Evolutionary conservation across 2,113 vertebrate species (phyloP).

Genomic region (Heptranchias perlo): DNA sequence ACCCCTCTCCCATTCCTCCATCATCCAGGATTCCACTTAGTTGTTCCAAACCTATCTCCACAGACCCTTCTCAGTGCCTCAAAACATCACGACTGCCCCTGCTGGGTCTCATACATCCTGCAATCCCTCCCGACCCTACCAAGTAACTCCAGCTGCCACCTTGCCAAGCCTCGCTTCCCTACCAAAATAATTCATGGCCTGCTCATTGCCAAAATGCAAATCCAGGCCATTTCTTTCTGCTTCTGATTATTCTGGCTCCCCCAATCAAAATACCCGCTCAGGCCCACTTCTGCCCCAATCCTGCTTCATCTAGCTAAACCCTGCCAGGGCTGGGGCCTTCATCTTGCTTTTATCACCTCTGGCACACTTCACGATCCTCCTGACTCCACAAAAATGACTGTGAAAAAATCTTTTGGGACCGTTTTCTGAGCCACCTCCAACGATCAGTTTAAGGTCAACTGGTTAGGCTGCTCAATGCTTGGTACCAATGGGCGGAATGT

Average conservation of each 20-base stretch:
- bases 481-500: not conserved
- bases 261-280: not conserved
- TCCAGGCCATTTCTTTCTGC: not conserved
- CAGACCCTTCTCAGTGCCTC: not conserved
- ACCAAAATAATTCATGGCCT: not conserved
- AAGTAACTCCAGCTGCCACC: not conserved
- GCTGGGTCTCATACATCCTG: not conserved
- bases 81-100: not conserved
- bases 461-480: not conserved
- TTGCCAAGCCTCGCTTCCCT: not conserved
- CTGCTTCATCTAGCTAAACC: not conserved
- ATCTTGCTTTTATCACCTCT: not conserved
- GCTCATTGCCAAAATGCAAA: not conserved
- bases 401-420: not conserved
- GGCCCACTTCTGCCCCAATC: not conserved
- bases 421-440: not conserved
- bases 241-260: not conserved
- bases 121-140: not conserved
- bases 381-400: not conserved
- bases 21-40: not conserved
- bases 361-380: not conserved
- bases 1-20: not conserved
- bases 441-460: not conserved
- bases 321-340: not conserved
- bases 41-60: not conserved